A percentile compares a stretch with the other conserved stretches of the same genome.
Evolutionary conservation across 2,888 invertebrate genomes (phyloP).

Genomic region (Macroteleia sp.): DNA sequence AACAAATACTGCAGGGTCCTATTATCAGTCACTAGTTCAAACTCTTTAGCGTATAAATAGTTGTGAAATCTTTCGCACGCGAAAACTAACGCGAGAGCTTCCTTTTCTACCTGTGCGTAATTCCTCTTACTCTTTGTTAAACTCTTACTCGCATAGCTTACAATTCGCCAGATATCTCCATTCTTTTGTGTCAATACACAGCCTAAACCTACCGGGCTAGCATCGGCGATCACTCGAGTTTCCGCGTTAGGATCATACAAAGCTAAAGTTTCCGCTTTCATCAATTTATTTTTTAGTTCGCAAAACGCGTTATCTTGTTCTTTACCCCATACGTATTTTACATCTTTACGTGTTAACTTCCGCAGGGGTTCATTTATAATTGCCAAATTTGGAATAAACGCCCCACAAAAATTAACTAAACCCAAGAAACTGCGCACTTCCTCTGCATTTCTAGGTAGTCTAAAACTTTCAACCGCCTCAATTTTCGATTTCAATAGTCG

Average conservation of each 20-base stretch:
- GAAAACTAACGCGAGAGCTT: no score
- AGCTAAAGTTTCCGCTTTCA: not conserved
- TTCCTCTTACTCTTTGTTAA: no score
- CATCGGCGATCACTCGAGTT: constrained; percentile 46
- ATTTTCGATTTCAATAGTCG: constrained; percentile 25
- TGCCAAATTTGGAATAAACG: constrained; percentile 71
- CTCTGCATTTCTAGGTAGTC: constrained; percentile 11
- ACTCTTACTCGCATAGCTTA: constrained; percentile 46
- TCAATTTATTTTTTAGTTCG: constrained; percentile 13
- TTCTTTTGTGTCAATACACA: constrained; percentile 65
- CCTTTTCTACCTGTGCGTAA: constrained; percentile 68
- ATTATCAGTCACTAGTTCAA: no score
- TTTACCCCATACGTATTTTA: constrained; percentile 29
- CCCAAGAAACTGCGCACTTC: constrained; percentile 55
- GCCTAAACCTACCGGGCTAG: constrained; percentile 1
- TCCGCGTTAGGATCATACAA: constrained; percentile 67
- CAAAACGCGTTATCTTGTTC: constrained; percentile 20
- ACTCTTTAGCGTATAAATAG: no score
- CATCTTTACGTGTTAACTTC: constrained; percentile 8
- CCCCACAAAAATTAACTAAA: constrained; percentile 51
- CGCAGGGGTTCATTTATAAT: constrained; percentile 67
- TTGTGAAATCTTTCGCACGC: no score
- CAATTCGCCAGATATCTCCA: not conserved
- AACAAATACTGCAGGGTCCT: no score
- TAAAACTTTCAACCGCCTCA: constrained; percentile 7